phyloP scores from a whole-genome alignment of 2,888 invertebrate species.

The Prenolepis imparis region DNA sequence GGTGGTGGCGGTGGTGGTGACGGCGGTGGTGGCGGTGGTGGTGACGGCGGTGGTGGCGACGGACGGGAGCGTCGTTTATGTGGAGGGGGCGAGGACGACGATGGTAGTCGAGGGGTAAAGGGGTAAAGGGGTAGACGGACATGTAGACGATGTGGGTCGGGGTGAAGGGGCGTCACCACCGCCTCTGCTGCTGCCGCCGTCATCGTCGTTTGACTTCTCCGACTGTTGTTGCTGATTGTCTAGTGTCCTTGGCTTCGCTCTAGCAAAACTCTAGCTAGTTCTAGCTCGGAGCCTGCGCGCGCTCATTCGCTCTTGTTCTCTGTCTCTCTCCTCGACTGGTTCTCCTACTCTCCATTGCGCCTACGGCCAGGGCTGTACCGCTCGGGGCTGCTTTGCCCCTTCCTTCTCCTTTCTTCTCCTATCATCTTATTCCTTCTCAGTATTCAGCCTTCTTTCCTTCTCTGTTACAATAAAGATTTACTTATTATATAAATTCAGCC shows the following conservation, averaged over 20 bases:
- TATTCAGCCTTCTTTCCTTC: not conserved
- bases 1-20: conserved; percentile 62
- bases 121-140: conserved; percentile 58
- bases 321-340: conserved; percentile 60
- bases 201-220: conserved; percentile 43
- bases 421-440: conserved; percentile 15
- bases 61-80: conserved; percentile 68
- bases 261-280: conserved; percentile 76
- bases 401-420: conserved; percentile 61
- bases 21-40: conserved; percentile 44
- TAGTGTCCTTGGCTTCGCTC: conserved; percentile 79
- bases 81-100: conserved; percentile 65
- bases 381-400: conserved; percentile 68
- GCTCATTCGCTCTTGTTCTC: conserved; percentile 28
- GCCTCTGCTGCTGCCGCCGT: conserved; percentile 48
- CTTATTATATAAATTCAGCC: not conserved
- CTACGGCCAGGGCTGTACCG: conserved; percentile 77
- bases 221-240: conserved; percentile 56
- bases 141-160: conserved; percentile 77
- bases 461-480: conserved; percentile 5
- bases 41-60: conserved; percentile 46
- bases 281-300: conserved; percentile 67
- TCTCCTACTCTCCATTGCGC: conserved; percentile 68
- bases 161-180: conserved; percentile 75
- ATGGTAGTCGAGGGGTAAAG: conserved; percentile 29